A percentile compares a stretch with the other conserved stretches of the same genome.
Conservation (phyloP, 2,113 vertebrate genomes). For the Zapornia atra region DNA sequence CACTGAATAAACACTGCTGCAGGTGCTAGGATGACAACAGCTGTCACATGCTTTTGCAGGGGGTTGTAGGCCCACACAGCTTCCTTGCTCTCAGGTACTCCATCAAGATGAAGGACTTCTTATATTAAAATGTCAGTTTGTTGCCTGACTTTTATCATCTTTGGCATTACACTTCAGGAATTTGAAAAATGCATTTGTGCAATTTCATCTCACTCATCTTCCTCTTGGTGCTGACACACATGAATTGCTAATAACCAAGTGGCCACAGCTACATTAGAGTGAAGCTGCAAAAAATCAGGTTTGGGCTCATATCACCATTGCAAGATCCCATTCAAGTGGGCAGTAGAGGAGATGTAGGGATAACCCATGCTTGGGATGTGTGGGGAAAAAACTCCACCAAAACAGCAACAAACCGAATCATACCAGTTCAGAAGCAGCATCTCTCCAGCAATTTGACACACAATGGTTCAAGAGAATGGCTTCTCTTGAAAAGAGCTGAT, state of each 20-base stretch:
- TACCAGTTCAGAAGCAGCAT: neutral
- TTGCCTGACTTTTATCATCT: neutral
- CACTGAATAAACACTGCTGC: neutral
- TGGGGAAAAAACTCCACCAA: fast-evolving
- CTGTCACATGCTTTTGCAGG: neutral
- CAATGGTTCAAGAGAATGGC: neutral
- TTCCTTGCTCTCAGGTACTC: neutral
- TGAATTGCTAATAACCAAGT: neutral
- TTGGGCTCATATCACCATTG: neutral
- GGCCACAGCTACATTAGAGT: neutral
- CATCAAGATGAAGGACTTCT: neutral
- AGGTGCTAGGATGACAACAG: neutral
- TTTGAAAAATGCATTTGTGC: neutral
- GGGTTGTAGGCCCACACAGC: neutral
- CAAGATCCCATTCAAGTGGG: neutral
- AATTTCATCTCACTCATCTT: neutral
- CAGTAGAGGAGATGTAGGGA: neutral
- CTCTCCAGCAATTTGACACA: neutral
- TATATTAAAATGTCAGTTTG: fast-evolving
- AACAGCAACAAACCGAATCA: neutral
- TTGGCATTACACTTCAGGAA: neutral
- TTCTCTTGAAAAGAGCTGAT: neutral
- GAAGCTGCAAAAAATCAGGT: neutral
- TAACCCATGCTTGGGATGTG: fast-evolving
- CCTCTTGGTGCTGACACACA: neutral